Evolutionary conservation across 2,888 invertebrate species (phyloP).

Genomic region (Dorcus hopei): DNA sequence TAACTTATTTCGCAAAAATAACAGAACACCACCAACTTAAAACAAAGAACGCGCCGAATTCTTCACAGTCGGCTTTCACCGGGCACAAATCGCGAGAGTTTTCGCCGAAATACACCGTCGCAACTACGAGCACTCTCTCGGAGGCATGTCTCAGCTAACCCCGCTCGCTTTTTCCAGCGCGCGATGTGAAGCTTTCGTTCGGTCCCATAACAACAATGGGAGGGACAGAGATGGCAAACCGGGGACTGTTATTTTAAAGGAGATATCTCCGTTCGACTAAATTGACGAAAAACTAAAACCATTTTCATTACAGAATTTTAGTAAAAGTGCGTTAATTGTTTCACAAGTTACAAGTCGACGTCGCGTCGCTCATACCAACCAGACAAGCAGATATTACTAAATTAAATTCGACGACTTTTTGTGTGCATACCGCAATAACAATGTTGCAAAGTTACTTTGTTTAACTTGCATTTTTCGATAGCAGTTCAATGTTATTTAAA

Average conservation of each 20-base stretch:
- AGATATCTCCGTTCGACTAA: slow-evolving; percentile 33
- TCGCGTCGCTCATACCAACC: too few relatives aligned
- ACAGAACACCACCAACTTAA: too few relatives aligned
- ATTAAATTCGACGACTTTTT: too few relatives aligned
- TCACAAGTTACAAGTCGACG: too few relatives aligned
- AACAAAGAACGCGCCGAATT: neutral
- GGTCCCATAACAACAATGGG: slow-evolving; percentile 26
- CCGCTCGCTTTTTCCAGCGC: slow-evolving; percentile 9
- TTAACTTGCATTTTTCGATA: too few relatives aligned
- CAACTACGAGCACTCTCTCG: neutral
- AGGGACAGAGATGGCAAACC: slow-evolving; percentile 34
- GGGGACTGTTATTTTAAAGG: slow-evolving; percentile 45
- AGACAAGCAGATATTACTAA: too few relatives aligned
- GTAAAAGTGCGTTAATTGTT: too few relatives aligned
- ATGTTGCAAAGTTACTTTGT: too few relatives aligned
- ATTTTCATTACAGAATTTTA: neutral
- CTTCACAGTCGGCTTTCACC: neutral
- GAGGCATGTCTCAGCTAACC: slow-evolving; percentile 5
- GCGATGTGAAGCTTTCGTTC: slow-evolving; percentile 35
- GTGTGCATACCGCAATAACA: too few relatives aligned
- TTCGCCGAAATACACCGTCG: neutral
- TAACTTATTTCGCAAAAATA: neutral
- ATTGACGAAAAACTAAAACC: neutral
- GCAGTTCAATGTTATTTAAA: too few relatives aligned
- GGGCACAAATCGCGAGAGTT: neutral